Evolutionary conservation across 2,113 vertebrate species (phyloP), one percentile per base, ranked within the genome.

Genomic region (Sisor rabdophorus): DNA sequence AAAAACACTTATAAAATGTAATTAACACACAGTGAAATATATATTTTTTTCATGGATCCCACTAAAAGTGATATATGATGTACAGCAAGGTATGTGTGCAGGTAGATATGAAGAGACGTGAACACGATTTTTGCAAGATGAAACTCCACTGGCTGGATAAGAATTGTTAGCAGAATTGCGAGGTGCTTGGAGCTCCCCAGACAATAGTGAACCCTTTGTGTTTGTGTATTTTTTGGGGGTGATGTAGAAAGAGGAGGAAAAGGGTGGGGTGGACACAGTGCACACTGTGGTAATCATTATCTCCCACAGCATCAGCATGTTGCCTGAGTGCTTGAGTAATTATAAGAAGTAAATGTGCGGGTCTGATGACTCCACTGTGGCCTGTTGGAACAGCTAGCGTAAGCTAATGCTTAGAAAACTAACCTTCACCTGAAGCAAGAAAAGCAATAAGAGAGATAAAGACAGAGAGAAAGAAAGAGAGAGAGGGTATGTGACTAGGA

Each of bases 201-300:
- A 60, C 22, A 73, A 24, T 48, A 73, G 15, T 20, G 7, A 40
- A 28, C 64, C 19, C 69, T 53, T 53, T 75, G 78, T 67, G 52
- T 71, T 61, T 77, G 71, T 53, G 53, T 64, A 40, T 71, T 48
- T 63, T 56, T 53, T 40, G 20, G 61, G 58, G 64, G 59, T 68
- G 58, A 17, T 12, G 50, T 47, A 30, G 52, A 20, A 48, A 61
- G 16, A 32, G 20, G 20, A 36, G 52, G 54, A 36, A 65, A 52
- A 58, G 24, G 53, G 52, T 60, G 30, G 50, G 50, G 60, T 16
- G 67, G 69, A 80, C 75, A 78, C 9, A 20, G 4, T 44, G 40
- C 40, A 59, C 60, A 69, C 50, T 59, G 73, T 81, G 16, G 50
- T 81, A 77, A 83, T 81, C 69, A 81, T 83, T 79, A 76, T 83